These are phyloP conservation scores for Sipha maydis DNA, from an alignment of 2,888 invertebrate genomes.

Conservation along the genomic window DNA sequence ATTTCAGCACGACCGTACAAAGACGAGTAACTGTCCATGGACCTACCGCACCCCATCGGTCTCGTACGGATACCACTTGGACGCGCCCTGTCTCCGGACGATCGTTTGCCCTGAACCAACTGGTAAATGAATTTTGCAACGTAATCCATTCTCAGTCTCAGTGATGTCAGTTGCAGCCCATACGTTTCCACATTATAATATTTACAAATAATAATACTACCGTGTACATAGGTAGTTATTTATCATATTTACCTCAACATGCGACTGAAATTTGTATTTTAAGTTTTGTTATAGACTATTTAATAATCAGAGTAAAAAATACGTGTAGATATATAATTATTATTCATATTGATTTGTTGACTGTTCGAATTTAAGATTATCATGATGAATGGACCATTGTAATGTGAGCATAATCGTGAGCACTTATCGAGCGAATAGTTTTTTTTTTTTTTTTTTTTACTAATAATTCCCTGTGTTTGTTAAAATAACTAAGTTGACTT, in stretches of 20 bases:
- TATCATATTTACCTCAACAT: constrained; percentile 49
- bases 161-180: neutral
- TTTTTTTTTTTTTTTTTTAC: neutral
- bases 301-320: neutral
- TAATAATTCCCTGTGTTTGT: neutral
- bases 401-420: neutral
- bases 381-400: neutral
- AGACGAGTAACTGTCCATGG: constrained; percentile 76
- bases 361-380: too few relatives aligned
- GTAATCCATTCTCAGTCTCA: constrained; percentile 64
- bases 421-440: too few relatives aligned
- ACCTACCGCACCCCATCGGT: constrained; percentile 69
- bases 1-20: constrained; percentile 73
- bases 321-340: neutral
- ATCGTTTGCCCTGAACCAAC: constrained; percentile 80
- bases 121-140: constrained; percentile 82
- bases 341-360: neutral
- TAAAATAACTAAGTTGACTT: neutral
- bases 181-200: neutral
- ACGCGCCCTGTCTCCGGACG: constrained; percentile 73
- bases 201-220: neutral
- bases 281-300: constrained; percentile 22
- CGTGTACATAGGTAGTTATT: constrained; percentile 5
- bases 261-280: constrained; percentile 44
- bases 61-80: constrained; percentile 72